A percentile compares a stretch with the other conserved stretches of the same genome.
Conservation (phyloP, 2,888 invertebrate species). For the Carpatolechia fugitivella region DNA sequence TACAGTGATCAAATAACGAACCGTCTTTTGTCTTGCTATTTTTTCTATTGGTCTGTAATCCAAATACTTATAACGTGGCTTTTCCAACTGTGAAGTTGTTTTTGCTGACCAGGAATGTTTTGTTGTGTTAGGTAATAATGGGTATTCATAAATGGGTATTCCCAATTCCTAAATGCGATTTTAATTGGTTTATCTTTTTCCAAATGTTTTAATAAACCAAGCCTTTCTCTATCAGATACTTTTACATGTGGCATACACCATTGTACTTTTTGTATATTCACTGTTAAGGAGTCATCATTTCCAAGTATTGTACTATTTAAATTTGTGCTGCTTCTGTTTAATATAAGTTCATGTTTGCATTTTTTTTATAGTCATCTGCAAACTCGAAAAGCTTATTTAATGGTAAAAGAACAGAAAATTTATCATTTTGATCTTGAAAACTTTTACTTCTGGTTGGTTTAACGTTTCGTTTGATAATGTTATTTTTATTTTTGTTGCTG, state of each 20-base stretch:
- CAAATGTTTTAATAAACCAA: neutral
- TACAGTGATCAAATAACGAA: too few relatives aligned
- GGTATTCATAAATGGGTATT: constrained; percentile 47
- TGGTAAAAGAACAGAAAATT: constrained; percentile 17
- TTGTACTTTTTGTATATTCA: too few relatives aligned
- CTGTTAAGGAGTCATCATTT: constrained; percentile 15
- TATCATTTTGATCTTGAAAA: too few relatives aligned
- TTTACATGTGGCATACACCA: neutral
- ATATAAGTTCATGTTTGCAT: too few relatives aligned
- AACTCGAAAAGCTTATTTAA: constrained; percentile 16
- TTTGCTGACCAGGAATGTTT: constrained; percentile 44
- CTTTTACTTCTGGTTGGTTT: neutral
- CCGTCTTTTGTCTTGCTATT: constrained; percentile 13
- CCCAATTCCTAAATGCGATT: constrained; percentile 42
- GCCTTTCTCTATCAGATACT: constrained; percentile 5
- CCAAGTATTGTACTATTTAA: constrained; percentile 28
- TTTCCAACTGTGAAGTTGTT: constrained; percentile 33
- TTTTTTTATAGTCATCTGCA: constrained; percentile 40
- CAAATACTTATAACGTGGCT: constrained; percentile 30
- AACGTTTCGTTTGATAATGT: neutral
- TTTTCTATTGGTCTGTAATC: constrained; percentile 35
- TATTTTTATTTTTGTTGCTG: neutral
- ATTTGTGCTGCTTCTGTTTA: constrained; percentile 35
- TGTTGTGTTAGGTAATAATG: constrained; percentile 37
- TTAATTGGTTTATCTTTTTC: constrained; percentile 17